Conservation (phyloP, 2,797 vertebrate species). For the Micrastur ruficollis region DNA sequence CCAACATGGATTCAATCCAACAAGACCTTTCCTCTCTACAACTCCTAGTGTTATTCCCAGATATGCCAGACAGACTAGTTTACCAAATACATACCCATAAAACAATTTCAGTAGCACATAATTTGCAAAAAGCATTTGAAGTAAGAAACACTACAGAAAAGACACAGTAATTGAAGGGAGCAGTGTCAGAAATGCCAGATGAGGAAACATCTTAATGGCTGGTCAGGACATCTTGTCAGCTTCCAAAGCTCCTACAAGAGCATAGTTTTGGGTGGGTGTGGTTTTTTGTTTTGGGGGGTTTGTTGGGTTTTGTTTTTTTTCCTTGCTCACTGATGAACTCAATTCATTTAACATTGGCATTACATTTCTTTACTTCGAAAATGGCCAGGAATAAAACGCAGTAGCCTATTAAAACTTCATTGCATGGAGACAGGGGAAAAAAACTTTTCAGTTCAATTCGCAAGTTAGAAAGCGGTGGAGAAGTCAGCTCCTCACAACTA, state of each 20-base stretch:
- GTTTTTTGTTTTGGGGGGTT: background rate
- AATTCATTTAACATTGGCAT: background rate
- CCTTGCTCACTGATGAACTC: background rate
- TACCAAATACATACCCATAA: background rate
- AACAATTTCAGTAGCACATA: background rate
- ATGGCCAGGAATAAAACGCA: background rate
- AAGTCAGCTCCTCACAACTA: background rate
- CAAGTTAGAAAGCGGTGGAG: background rate
- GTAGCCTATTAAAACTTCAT: background rate
- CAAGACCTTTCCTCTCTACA: background rate
- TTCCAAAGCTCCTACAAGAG: background rate
- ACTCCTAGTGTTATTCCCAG: fast-evolving
- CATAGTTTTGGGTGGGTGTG: background rate
- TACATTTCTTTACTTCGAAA: background rate
- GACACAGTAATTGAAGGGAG: background rate
- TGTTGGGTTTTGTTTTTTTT: background rate
- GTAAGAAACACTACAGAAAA: background rate
- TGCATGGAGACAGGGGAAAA: background rate
- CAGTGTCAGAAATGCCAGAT: background rate
- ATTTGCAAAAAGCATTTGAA: background rate
- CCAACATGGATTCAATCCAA: background rate
- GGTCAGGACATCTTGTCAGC: background rate
- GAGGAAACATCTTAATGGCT: background rate
- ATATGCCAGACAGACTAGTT: background rate
- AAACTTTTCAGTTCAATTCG: background rate